Evolutionary conservation across 2,888 invertebrate genomes (phyloP), one percentile per base, ranked within the genome.

Genomic region (Lycia hirtaria): DNA sequence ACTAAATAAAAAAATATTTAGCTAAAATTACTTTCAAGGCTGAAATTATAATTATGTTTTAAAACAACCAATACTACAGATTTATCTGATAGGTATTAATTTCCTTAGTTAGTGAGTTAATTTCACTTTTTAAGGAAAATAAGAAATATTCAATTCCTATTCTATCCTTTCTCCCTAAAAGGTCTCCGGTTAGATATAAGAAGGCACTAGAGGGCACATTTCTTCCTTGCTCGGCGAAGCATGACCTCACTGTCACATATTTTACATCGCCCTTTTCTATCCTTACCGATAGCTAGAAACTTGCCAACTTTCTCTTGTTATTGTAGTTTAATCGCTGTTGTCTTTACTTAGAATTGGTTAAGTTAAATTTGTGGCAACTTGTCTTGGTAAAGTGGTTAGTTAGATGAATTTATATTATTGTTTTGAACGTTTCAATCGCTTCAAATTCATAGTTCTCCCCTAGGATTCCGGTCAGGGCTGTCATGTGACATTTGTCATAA

Each of bases 221-320:
- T 89, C 88, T 88, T 88, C 83, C 78, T 40, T 75, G 88, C 87
- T 83, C 70, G 79, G 69, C 75, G 69, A 71, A 87, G 88, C 88
- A 74, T 80, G 81, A 77, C 88, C 84, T 72, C 75, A 72, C 78
- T 81, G 88, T 85, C 88, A 85, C 88, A 88, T 89, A 88, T 88
- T 86, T 89, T 82, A 88, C 78, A 69, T 68, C 72, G 58, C 68
- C 73, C 69, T 70, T 75, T 74, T 48, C 40, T 38, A 53, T 58
- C 52, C 28, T 44, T 24, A 52, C 48, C 52, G 37, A 52, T 48
- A 53, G 43, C 35, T 17, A 26, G 35, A 28, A 40, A 40, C 52
- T 57, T 49, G 35, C 32, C 47, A 53, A 58, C 32, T 49, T 58
- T 49, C 28, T 48, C 47, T 19, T 19, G 22, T 38, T 48, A 45